A percentile compares a stretch with the other conserved stretches of the same genome.
Evolutionary conservation across 2,888 invertebrate genomes (phyloP).

Genomic region (Melieria picta): DNA sequence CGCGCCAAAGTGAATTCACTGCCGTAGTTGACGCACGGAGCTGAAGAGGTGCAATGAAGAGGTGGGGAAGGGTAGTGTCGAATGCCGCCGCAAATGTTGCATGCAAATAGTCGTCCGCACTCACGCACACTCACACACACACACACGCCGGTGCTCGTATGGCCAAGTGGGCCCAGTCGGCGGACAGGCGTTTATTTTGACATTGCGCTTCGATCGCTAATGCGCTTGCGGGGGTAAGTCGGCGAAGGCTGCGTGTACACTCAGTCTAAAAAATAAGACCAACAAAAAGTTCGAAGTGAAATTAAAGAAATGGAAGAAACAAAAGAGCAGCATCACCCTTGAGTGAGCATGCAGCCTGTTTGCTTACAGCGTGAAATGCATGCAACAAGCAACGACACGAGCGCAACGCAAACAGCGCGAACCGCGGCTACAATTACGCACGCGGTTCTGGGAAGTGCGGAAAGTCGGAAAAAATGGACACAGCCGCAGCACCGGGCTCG

Average conservation of each 20-base stretch:
- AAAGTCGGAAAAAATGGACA: too few relatives aligned
- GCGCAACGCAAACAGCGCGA: neutral
- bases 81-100: too few relatives aligned
- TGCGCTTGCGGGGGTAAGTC: conserved; percentile 3
- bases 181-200: conserved; percentile 10
- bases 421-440: conserved; percentile 16
- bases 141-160: neutral
- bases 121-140: neutral
- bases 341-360: neutral
- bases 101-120: too few relatives aligned
- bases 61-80: too few relatives aligned
- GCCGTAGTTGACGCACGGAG: too few relatives aligned
- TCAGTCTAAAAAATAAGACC: neutral
- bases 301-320: neutral
- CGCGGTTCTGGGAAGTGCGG: too few relatives aligned
- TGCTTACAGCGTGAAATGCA: neutral
- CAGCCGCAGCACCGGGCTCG: too few relatives aligned
- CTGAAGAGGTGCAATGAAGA: too few relatives aligned
- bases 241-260: neutral
- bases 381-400: too few relatives aligned
- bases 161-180: neutral
- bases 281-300: neutral
- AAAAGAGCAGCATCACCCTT: conserved; percentile 13
- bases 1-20: too few relatives aligned
- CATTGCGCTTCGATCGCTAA: conserved; percentile 7